A percentile compares a stretch with the other conserved stretches of the same genome.
These are phyloP conservation scores for Eupeodes latifasciatus DNA, from an alignment of 2,888 invertebrate genomes.

Conservation along the genomic window DNA sequence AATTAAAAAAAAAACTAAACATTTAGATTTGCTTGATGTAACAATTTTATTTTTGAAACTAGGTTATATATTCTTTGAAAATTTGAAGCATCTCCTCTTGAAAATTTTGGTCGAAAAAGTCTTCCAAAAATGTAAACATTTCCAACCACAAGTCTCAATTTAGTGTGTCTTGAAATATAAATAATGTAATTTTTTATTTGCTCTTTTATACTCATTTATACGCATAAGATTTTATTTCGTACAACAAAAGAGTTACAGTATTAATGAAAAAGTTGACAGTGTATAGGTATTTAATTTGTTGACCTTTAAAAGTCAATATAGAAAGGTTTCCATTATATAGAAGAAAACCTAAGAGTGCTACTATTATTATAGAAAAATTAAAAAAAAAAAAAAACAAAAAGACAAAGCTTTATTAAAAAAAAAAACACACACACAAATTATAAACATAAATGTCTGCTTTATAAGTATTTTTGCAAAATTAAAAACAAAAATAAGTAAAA, in stretches of 20 bases:
- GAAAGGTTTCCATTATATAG: conserved; percentile 59
- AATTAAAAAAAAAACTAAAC: no score
- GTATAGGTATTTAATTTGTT: conserved; percentile 3
- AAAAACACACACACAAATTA: background rate
- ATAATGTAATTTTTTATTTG: background rate
- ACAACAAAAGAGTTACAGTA: background rate
- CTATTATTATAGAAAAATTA: conserved; percentile 21
- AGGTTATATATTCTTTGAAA: no score
- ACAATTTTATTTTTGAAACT: no score
- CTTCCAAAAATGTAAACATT: background rate
- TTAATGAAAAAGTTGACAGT: background rate
- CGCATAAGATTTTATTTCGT: background rate
- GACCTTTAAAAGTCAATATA: conserved; percentile 45
- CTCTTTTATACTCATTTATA: background rate
- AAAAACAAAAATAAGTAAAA: background rate
- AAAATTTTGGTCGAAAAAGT: no score
- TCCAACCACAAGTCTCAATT: background rate
- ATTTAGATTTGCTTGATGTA: no score
- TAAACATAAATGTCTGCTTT: conserved; percentile 26
- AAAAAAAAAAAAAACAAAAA: background rate
- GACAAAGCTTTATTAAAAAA: conserved; percentile 22
- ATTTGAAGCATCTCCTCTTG: no score
- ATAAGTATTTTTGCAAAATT: conserved; percentile 29
- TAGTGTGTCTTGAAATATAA: background rate
- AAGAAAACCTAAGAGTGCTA: conserved; percentile 41